A percentile compares a stretch with the other conserved stretches of the same genome.
Conservation (phyloP, 2,797 vertebrate genomes). For the Nannoperca obscura region DNA sequence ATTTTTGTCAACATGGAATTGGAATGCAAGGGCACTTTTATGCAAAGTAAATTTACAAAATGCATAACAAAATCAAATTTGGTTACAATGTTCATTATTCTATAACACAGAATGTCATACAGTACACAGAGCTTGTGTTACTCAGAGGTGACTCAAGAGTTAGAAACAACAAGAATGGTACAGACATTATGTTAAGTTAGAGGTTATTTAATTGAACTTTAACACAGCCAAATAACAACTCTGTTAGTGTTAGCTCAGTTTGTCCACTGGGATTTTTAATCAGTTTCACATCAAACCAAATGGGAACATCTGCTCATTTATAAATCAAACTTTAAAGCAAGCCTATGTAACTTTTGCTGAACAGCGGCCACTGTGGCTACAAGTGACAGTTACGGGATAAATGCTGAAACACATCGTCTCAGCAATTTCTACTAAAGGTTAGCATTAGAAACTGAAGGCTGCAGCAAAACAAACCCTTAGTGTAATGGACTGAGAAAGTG, state of each 20-base stretch:
- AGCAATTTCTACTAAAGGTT: neutral
- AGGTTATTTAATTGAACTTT: slow-evolving; percentile 45
- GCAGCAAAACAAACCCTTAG: neutral
- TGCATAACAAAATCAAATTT: slow-evolving; percentile 6
- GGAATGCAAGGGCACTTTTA: slow-evolving; percentile 81
- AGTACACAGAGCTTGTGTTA: slow-evolving; percentile 41
- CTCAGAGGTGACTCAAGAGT: slow-evolving; percentile 9
- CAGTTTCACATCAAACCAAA: neutral
- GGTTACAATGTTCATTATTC: slow-evolving; percentile 6
- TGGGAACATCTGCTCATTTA: neutral
- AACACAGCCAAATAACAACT: slow-evolving; percentile 55
- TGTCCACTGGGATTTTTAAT: neutral
- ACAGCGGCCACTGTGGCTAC: neutral
- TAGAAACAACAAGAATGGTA: slow-evolving; percentile 12
- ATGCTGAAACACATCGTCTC: neutral
- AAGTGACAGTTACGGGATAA: neutral
- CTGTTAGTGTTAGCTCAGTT: neutral
- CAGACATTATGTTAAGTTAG: slow-evolving; percentile 19
- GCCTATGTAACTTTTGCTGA: neutral
- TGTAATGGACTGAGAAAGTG: neutral
- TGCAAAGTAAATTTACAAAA: slow-evolving; percentile 22
- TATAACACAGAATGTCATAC: neutral
- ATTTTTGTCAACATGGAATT: slow-evolving; percentile 87
- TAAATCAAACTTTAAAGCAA: neutral
- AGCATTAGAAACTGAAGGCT: neutral